Base-by-base conservation (phyloP, 2,888 invertebrate species). In the Polyommatus iphigenia region DNA sequence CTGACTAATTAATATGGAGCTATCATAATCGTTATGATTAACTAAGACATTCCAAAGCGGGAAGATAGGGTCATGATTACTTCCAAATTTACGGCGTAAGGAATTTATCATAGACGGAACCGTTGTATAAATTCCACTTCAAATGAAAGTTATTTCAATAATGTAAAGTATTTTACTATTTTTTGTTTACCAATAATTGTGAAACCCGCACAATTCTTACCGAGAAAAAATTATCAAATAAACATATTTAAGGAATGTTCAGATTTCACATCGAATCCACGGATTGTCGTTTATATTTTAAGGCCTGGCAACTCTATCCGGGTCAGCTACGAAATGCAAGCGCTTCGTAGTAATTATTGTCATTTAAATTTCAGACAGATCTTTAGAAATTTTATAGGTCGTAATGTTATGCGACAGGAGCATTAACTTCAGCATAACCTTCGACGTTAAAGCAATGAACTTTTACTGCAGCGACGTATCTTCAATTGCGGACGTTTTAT, bases 341-440 rank as follows among this genome's bases (percentile, higher is more conserved):
- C 2, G 15, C 29, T 67, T 29, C 67, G 29, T 67, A 32, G 29
- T 67, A 67, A 32, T 67, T 29, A 67, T 32, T 67, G 67, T 67
- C 18, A 67, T 67, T 67, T 67, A 67, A 32, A 67, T 67, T 67
- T 67, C 67, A 32, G 29, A 32, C 67, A 32, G 67, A 67, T 67
- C 67, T 67, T 67, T 67, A 67, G 29, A 32, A 67, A 67, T 32
- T 67, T 67, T 32, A 67, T 67, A 67, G 67, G 67, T 67, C 67
- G 67, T 67, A 32, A 67, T 67, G 67, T 67, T 13, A 15, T 32
- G 29, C 67, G 18, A 67, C 24, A 67, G 62, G 24, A 67, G 18
- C 29, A 32, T 29, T 29, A 67, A 67, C 67, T 67, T 29, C 67
- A 67, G 67, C 29, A 32, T 32, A 29, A 67, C 67, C 24, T 62